phyloP scores from a whole-genome alignment of 2,797 vertebrate species.

The Falco biarmicus region DNA sequence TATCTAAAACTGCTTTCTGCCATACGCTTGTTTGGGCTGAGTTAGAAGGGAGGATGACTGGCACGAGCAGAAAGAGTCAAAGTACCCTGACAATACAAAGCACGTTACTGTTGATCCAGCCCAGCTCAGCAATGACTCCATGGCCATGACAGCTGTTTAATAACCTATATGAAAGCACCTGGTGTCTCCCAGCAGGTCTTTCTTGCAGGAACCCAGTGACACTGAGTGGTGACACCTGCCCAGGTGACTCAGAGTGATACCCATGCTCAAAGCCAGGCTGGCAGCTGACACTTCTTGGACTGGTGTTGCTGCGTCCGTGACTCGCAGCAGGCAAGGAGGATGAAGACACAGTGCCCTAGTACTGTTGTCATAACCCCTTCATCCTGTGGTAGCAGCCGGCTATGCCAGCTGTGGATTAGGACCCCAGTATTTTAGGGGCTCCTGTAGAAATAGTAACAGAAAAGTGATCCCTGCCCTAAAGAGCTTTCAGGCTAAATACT shows the following conservation, averaged over 20 bases:
- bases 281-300: not conserved
- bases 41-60: not conserved
- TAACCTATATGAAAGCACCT: not conserved
- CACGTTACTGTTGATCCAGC: not conserved
- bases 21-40: not conserved
- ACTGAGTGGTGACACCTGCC: not conserved
- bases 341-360: not conserved
- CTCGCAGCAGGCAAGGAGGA: not conserved
- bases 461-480: not conserved
- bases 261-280: not conserved
- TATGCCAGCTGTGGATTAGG: not conserved
- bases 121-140: not conserved
- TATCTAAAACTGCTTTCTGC: not conserved
- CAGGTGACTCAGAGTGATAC: not conserved
- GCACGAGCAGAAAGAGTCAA: not conserved
- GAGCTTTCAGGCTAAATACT: not conserved
- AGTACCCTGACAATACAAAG: not conserved
- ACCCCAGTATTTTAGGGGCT: not conserved
- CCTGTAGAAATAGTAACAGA: not conserved
- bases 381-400: not conserved
- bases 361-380: not conserved
- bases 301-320: not conserved
- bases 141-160: not conserved
- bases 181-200: not conserved
- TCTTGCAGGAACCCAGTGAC: not conserved